Base-by-base conservation (phyloP, 2,888 invertebrate species). In the Tanytarsus gracilentus region DNA sequence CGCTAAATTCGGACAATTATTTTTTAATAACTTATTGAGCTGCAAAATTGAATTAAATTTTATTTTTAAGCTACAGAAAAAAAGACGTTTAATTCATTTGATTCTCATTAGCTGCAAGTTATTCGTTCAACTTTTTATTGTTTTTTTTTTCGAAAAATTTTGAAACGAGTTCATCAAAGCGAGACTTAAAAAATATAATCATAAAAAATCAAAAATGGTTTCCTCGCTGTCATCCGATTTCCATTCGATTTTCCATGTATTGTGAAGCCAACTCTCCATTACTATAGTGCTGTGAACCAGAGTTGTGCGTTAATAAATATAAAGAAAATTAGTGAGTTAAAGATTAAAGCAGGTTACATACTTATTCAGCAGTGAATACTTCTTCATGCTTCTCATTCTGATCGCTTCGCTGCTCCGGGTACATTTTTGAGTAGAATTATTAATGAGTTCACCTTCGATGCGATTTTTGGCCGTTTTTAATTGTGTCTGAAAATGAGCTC, bases 371-470 rank as follows among this genome's bases (percentile, higher is more conserved):
- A 23, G 40, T 25, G 25, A 55, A 53, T 30, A 55, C 30, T 55
- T 55, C 55, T 55, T 55, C 55, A 40, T 40, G 39, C 30, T 58
- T n/a, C 30, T 48, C 18, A 26, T 11, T 48, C 44, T 44, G 18
- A 44, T 44, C 58, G 58, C 29, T 58, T 58, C 29, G 48, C 44
- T 58, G 58, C 58, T 40, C 21, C n/a, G 4, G 14, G 23, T 18
- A 6, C 21, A 23, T 18, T 21, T 36, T 23, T 11, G 16, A 18
- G 58, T 58, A 21, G 44, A 40, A 36, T 58, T 58, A 58, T 56
- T 56, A 56, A 40, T 56, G 58, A 16, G 58, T 44, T 44, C 44
- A 58, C 58, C 58, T 58, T 58, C 58, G 58, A 58, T 58, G 48
- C 26, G 29, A 25, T 40, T 58, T 58, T 51, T 51, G 30, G 21